Evolutionary conservation across 2,113 vertebrate genomes (phyloP).

Genomic region (Myotis brandtii): DNA sequence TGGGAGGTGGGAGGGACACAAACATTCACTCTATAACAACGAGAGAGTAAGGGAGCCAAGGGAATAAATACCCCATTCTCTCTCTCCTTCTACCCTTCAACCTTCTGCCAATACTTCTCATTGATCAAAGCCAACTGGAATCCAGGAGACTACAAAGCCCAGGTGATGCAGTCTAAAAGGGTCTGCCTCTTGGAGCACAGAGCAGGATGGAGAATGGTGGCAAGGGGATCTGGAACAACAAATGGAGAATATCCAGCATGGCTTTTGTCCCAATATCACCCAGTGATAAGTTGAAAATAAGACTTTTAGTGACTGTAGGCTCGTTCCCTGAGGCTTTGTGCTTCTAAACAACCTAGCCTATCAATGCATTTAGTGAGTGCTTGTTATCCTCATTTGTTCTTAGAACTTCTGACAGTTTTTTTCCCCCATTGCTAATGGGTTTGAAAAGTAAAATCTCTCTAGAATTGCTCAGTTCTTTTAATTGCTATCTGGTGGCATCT

Average conservation of each 20-base stretch:
- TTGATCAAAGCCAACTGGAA: not conserved
- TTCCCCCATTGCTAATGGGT: not conserved
- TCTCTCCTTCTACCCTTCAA: not conserved
- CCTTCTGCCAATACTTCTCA: not conserved
- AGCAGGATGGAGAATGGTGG: not conserved
- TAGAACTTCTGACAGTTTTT: conserved; percentile 32
- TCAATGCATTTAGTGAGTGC: not conserved
- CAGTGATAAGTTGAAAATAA: not conserved
- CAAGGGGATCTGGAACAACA: not conserved
- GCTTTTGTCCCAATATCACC: not conserved
- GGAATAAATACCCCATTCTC: not conserved
- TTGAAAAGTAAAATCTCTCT: conserved; percentile 53
- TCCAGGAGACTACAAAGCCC: not conserved
- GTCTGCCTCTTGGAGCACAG: not conserved
- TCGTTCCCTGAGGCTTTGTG: not conserved
- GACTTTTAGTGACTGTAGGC: not conserved
- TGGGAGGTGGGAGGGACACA: not conserved
- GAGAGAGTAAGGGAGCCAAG: not conserved
- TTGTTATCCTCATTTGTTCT: not conserved
- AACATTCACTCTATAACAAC: not conserved
- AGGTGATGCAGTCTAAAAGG: not conserved
- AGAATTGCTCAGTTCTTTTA: conserved; percentile 50
- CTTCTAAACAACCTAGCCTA: not conserved
- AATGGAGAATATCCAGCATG: not conserved
- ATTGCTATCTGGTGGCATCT: conserved; percentile 63